Percentiles rank a stretch among this genome's conserved stretches.
These are phyloP conservation scores for Heterotilapia buettikoferi DNA, from an alignment of 2,113 vertebrate species.

Conservation along the genomic window DNA sequence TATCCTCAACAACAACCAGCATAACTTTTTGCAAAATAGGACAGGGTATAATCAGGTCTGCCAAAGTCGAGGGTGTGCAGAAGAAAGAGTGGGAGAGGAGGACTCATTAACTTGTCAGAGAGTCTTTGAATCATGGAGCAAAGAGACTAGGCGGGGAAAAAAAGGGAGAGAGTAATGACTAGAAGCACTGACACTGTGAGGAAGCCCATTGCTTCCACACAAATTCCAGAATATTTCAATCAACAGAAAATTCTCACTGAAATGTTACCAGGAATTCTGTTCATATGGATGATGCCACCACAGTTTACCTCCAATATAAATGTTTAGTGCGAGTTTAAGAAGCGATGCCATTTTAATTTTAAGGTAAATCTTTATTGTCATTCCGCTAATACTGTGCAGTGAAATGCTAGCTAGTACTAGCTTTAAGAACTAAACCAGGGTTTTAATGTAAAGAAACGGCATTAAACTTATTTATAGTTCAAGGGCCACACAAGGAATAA, in stretches of 20 bases:
- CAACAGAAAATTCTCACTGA: not conserved
- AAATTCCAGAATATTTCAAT: not conserved
- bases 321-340: not conserved
- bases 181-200: not conserved
- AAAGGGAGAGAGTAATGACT: not conserved
- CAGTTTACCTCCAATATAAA: not conserved
- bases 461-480: not conserved
- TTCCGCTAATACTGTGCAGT: not conserved
- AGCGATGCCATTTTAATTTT: not conserved
- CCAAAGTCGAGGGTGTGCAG: not conserved
- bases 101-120: conserved; percentile 21
- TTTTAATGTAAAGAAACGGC: not conserved
- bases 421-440: not conserved
- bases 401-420: not conserved
- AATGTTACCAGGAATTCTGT: not conserved
- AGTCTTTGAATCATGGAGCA: not conserved
- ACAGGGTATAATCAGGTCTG: conserved; percentile 6
- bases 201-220: not conserved
- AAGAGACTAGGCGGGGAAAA: not conserved
- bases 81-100: not conserved
- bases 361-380: not conserved
- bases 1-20: not conserved
- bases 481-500: not conserved
- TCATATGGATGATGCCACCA: not conserved
- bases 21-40: not conserved